phyloP scores from a whole-genome alignment of 1,140 invertebrate species.

The Drosophila cardini region DNA sequence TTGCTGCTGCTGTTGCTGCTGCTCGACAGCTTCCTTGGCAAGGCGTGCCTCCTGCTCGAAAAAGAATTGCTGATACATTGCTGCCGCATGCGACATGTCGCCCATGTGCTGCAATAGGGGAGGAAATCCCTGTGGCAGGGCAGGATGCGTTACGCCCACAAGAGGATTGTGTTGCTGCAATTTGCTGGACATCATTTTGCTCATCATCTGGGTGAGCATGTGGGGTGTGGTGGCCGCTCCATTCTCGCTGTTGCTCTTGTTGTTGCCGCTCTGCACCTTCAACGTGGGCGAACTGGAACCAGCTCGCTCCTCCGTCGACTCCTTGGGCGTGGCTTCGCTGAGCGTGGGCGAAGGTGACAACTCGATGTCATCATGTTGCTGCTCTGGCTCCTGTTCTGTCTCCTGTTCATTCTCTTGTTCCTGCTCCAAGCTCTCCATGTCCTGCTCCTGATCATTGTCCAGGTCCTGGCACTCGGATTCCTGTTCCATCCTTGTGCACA shows the following conservation, averaged over 20 bases:
- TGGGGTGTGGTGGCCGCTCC: conserved; percentile 84
- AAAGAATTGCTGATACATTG: conserved; percentile 91
- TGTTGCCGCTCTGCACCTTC: conserved; percentile 52
- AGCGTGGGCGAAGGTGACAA: conserved; percentile 84
- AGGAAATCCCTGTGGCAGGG: conserved; percentile 86
- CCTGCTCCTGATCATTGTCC: conserved; percentile 88
- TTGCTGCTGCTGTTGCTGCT: conserved; percentile 86
- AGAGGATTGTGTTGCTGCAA: conserved; percentile 85
- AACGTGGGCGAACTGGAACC: conserved; percentile 86
- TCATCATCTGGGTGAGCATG: conserved; percentile 89
- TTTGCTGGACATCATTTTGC: conserved; percentile 89
- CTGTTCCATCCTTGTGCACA: conserved; percentile 93
- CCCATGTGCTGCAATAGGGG: conserved; percentile 87
- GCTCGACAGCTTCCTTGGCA: conserved; percentile 88
- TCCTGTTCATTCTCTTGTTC: conserved; percentile 89
- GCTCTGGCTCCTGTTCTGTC: conserved; percentile 87
- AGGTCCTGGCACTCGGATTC: conserved; percentile 90
- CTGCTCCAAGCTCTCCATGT: conserved; percentile 89
- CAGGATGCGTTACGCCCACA: conserved; percentile 85
- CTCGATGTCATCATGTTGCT: conserved; percentile 86
- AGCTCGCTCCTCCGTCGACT: conserved; percentile 86
- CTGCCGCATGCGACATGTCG: conserved; percentile 88
- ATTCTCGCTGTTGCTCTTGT: conserved; percentile 44
- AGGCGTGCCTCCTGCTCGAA: conserved; percentile 91
- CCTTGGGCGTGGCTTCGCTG: conserved; percentile 85